Conservation (phyloP, 2,797 vertebrate genomes). For the Clarias fuscus region DNA sequence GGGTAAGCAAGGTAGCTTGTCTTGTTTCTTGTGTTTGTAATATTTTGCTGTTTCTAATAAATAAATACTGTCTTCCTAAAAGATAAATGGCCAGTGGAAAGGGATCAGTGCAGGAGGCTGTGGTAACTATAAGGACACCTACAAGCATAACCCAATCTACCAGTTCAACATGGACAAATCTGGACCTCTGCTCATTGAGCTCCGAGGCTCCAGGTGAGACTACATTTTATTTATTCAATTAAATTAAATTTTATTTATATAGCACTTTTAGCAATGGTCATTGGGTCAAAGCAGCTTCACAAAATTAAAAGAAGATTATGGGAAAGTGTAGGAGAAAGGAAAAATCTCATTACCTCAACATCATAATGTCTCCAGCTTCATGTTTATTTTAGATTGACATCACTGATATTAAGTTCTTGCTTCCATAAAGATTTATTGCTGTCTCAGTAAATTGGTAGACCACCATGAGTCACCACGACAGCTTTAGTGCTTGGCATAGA, state of each 20-base stretch:
- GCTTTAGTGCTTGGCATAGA: not conserved
- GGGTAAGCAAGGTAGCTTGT: constrained; percentile 73
- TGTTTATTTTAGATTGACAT: not conserved
- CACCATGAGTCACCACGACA: not conserved
- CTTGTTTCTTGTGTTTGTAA: not conserved
- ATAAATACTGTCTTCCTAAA: not conserved
- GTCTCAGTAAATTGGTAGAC: not conserved
- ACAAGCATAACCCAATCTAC: constrained; percentile 93
- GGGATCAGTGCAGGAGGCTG: constrained; percentile 90
- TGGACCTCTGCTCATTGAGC: constrained; percentile 88
- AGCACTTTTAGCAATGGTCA: too few species aligned
- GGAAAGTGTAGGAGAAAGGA: too few species aligned
- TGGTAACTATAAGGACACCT: constrained; percentile 93
- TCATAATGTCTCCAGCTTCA: not conserved
- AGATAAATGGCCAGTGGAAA: constrained; percentile 98
- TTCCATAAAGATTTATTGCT: not conserved
- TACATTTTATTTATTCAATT: not conserved
- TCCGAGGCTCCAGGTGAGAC: constrained; percentile 91
- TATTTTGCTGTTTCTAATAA: not conserved
- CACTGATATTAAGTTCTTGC: not conserved
- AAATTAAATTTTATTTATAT: too few species aligned
- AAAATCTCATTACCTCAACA: not conserved
- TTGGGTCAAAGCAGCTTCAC: too few species aligned
- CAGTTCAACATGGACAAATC: constrained; percentile 89
- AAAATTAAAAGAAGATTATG: too few species aligned